Percentiles rank a stretch among this genome's conserved stretches.
Evolutionary conservation across 2,888 invertebrate species (phyloP).

Genomic region (Chromoteleia sp.): DNA sequence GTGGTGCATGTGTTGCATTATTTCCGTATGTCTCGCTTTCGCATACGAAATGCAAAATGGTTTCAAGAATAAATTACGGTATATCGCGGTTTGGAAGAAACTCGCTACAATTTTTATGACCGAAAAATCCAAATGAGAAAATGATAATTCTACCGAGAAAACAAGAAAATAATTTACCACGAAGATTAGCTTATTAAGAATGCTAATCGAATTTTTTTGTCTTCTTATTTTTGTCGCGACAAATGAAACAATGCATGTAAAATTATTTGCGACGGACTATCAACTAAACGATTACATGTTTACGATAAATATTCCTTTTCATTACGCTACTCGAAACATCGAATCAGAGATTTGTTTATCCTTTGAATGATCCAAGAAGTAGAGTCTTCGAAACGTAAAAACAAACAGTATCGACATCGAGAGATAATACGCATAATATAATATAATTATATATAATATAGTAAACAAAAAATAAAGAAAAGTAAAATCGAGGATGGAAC

Average conservation of each 20-base stretch:
- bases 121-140: constrained; percentile 21
- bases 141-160: constrained; percentile 41
- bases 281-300: constrained; percentile 79
- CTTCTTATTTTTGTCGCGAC: constrained; percentile 25
- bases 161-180: constrained; percentile 28
- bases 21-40: constrained; percentile 12
- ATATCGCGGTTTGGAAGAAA: constrained; percentile 40
- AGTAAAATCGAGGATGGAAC: constrained; percentile 6
- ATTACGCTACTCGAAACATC: constrained; percentile 55
- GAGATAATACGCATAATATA: constrained; percentile 52
- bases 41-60: constrained; percentile 10
- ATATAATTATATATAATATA: constrained; percentile 33
- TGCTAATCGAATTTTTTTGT: constrained; percentile 20
- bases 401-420: constrained; percentile 59
- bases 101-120: constrained; percentile 35
- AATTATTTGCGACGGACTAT: constrained; percentile 73
- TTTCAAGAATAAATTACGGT: constrained; percentile 38
- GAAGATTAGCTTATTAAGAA: constrained; percentile 28
- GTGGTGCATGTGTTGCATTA: background rate
- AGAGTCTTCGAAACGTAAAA: constrained; percentile 55
- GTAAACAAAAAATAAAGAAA: constrained; percentile 16
- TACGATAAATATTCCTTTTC: constrained; percentile 75
- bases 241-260: constrained; percentile 56
- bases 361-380: constrained; percentile 54
- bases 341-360: constrained; percentile 35